These are phyloP conservation scores for Sinohyriopsis cumingii DNA, from an alignment of 2,888 invertebrate genomes.

Conservation along the genomic window DNA sequence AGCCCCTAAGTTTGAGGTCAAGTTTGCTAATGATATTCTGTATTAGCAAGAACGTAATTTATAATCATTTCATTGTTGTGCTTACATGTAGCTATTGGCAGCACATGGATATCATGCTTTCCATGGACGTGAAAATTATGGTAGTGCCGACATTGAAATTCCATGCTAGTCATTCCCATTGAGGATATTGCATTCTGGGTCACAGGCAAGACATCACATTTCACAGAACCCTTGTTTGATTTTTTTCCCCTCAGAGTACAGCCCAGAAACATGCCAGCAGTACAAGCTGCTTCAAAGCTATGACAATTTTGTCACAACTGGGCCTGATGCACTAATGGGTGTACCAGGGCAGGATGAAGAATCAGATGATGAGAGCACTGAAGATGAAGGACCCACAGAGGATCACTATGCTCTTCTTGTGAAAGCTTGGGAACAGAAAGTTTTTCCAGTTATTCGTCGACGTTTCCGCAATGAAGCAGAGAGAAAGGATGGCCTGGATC, in stretches of 20 bases:
- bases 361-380: constrained; percentile 66
- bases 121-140: too few species aligned
- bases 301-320: constrained; percentile 64
- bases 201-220: too few species aligned
- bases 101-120: too few species aligned
- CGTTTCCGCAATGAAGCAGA: constrained; percentile 72
- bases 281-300: constrained; percentile 66
- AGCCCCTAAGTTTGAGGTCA: too few species aligned
- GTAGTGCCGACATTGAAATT: too few species aligned
- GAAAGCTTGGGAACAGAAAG: constrained; percentile 72
- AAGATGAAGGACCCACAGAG: constrained; percentile 64
- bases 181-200: too few species aligned
- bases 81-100: too few species aligned
- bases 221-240: neutral
- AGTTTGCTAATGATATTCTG: too few species aligned
- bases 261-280: constrained; percentile 56
- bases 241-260: constrained; percentile 59
- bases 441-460: constrained; percentile 70
- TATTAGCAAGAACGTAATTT: too few species aligned
- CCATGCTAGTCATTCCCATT: too few species aligned
- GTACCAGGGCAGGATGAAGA: constrained; percentile 61
- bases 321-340: constrained; percentile 53
- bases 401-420: constrained; percentile 71
- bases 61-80: too few species aligned
- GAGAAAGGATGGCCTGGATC: constrained; percentile 71